phyloP scores from a whole-genome alignment of 2,113 vertebrate species.

The Porphyrio hochstetteri region DNA sequence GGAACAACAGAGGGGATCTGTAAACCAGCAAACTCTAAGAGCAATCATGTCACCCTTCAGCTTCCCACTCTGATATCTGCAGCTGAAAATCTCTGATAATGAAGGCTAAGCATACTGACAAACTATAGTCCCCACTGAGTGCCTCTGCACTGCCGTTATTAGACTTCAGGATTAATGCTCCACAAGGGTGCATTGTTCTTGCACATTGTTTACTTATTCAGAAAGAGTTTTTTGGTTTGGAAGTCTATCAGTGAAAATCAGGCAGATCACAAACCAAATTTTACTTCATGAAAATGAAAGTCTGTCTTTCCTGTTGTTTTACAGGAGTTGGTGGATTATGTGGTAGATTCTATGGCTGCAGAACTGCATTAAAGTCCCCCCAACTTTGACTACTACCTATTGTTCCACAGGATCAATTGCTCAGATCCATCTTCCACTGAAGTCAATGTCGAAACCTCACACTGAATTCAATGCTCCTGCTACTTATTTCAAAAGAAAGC shows the following conservation, averaged over 20 bases:
- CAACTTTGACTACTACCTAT: background rate
- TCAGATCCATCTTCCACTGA: background rate
- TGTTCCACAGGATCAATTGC: background rate
- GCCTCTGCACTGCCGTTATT: background rate
- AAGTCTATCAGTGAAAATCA: background rate
- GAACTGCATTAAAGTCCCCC: background rate
- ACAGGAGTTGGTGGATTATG: background rate
- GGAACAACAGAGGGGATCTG: background rate
- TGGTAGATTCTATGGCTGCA: background rate
- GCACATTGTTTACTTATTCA: background rate
- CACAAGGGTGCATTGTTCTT: background rate
- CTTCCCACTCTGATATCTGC: background rate
- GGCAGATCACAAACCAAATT: background rate
- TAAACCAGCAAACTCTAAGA: conserved; percentile 4
- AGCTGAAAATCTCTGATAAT: conserved; percentile 13
- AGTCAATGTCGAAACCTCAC: background rate
- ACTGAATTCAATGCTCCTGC: background rate
- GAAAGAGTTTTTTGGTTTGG: background rate
- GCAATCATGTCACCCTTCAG: background rate
- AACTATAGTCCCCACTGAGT: background rate
- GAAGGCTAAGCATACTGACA: background rate
- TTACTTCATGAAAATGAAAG: background rate
- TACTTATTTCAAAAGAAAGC: conserved; percentile 14
- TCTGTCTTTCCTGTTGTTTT: background rate
- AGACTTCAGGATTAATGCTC: background rate